phyloP scores from a whole-genome alignment of 2,797 vertebrate genomes.

The Margarornis squamiger region DNA sequence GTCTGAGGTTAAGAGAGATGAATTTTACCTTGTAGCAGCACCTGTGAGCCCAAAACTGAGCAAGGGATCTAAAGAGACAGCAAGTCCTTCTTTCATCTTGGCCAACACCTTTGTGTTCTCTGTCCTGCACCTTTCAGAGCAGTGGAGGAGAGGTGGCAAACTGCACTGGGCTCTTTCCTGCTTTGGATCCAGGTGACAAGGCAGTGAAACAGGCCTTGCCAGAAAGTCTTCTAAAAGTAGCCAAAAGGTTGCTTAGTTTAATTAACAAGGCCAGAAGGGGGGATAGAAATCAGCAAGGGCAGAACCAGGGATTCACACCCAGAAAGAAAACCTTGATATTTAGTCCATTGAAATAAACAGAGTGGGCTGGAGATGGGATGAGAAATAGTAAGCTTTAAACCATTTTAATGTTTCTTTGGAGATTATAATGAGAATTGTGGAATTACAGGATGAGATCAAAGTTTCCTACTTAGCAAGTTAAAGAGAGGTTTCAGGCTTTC shows the following conservation, averaged over 20 bases:
- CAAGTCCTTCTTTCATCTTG: neutral
- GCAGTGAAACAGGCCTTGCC: neutral
- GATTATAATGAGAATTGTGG: neutral
- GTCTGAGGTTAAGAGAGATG: neutral
- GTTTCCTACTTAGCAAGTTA: conserved; percentile 46
- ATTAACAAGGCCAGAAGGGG: neutral
- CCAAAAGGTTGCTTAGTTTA: neutral
- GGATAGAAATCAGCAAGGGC: neutral
- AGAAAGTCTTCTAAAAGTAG: neutral
- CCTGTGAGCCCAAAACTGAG: neutral
- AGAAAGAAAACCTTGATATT: conserved; percentile 9
- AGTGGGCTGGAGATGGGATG: neutral
- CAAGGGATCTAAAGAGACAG: neutral
- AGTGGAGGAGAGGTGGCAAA: neutral
- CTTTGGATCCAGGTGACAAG: neutral
- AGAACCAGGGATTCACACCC: neutral
- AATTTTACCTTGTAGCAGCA: neutral
- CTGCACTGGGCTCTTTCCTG: neutral
- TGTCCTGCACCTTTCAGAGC: neutral
- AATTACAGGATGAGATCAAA: neutral
- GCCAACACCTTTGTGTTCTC: neutral
- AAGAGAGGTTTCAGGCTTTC: conserved; percentile 25
- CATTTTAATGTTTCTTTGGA: conserved; percentile 10
- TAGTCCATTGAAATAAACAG: conserved; percentile 6
- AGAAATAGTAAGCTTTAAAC: neutral